Conservation (phyloP, 2,113 vertebrate genomes). For the Chaenogobius annularis region DNA sequence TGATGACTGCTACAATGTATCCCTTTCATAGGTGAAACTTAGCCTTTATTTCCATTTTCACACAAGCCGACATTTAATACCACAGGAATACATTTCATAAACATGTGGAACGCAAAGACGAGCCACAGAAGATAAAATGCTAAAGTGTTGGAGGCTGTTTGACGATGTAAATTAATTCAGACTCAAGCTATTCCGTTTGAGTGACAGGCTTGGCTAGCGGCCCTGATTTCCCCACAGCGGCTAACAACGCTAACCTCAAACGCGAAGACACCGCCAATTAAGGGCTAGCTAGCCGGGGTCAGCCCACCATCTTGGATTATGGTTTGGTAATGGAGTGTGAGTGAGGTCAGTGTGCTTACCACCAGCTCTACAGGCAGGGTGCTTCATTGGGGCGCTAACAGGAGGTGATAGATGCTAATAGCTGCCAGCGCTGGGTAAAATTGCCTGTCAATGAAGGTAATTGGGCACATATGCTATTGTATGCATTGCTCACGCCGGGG, state of each 20-base stretch:
- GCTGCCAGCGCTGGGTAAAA: slow-evolving; percentile 60
- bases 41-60: slow-evolving; percentile 4
- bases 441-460: slow-evolving; percentile 71
- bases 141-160: slow-evolving; percentile 29
- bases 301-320: slow-evolving; percentile 57
- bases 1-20: neutral
- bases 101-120: neutral
- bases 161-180: slow-evolving; percentile 61
- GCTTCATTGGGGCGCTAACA: slow-evolving; percentile 55
- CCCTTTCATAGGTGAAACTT: neutral
- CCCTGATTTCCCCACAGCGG: slow-evolving; percentile 55
- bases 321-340: slow-evolving; percentile 66
- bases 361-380: slow-evolving; percentile 28
- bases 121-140: slow-evolving; percentile 8
- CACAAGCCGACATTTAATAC: slow-evolving; percentile 1
- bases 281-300: slow-evolving; percentile 46
- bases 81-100: neutral
- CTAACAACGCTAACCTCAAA: slow-evolving; percentile 57
- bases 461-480: slow-evolving; percentile 59
- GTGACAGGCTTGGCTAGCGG: slow-evolving; percentile 52
- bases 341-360: slow-evolving; percentile 53
- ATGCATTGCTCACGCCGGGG: slow-evolving; percentile 43
- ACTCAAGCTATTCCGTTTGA: slow-evolving; percentile 55
- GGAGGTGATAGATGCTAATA: slow-evolving; percentile 68
- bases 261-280: slow-evolving; percentile 64